Evolutionary conservation across 2,113 vertebrate species (phyloP).

Genomic region (Stegostoma tigrinum): DNA sequence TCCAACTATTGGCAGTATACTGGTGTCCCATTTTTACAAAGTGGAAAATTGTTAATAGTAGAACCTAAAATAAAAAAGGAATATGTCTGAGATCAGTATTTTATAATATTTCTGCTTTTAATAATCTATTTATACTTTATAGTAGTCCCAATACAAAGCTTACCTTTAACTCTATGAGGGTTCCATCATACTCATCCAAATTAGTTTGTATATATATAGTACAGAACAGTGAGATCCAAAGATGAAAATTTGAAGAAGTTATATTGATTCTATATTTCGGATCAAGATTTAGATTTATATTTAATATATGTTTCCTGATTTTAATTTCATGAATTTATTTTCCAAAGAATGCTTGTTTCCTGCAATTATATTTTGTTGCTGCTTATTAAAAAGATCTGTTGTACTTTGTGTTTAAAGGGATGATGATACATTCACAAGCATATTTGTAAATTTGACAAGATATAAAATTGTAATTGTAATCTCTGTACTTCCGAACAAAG

Average conservation of each 20-base stretch:
- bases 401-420: background rate
- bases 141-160: background rate
- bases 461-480: background rate
- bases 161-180: background rate
- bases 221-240: background rate
- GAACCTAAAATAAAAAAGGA: background rate
- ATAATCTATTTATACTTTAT: background rate
- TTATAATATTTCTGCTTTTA: background rate
- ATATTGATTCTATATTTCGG: background rate
- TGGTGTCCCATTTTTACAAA: background rate
- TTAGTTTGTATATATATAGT: background rate
- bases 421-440: background rate
- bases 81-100: background rate
- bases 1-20: background rate
- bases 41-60: background rate
- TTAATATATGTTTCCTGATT: conserved; percentile 7
- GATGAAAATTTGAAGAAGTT: no score
- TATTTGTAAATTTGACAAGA: background rate
- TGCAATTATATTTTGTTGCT: background rate
- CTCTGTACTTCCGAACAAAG: background rate
- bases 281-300: background rate
- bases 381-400: background rate
- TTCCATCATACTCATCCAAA: background rate
- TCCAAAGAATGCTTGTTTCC: background rate
- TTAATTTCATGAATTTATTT: background rate